phyloP scores from a whole-genome alignment of 2,888 invertebrate species.

The Stenotaenia linearis region DNA sequence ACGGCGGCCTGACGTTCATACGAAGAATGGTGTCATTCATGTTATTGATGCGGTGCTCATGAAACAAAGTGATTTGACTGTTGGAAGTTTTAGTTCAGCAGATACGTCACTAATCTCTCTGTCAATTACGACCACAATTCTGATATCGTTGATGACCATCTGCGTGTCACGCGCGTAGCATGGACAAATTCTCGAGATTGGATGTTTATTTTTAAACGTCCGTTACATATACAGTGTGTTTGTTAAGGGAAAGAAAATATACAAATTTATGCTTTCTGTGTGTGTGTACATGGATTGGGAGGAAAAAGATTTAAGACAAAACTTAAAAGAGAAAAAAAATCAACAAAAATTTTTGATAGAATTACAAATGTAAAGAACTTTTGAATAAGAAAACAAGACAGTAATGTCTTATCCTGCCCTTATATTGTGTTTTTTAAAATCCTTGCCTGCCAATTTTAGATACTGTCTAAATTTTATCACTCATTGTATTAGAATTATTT shows the following conservation, averaged over 20 bases:
- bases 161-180: neutral
- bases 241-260: conserved; percentile 15
- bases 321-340: neutral
- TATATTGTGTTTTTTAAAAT: conserved; percentile 6
- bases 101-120: conserved; percentile 3
- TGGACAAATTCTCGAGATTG: neutral
- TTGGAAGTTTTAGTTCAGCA: conserved; percentile 5
- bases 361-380: conserved; percentile 19
- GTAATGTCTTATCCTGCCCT: neutral
- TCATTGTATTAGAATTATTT: neutral
- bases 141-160: neutral
- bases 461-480: neutral
- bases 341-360: conserved; percentile 12
- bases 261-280: conserved; percentile 17
- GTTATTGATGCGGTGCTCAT: conserved; percentile 84
- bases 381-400: neutral
- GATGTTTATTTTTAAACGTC: conserved; percentile 6
- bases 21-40: conserved; percentile 92
- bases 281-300: conserved; percentile 19
- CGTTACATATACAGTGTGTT: conserved; percentile 1
- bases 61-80: conserved; percentile 70
- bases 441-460: conserved; percentile 10
- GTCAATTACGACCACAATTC: neutral
- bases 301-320: neutral
- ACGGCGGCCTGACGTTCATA: conserved; percentile 85